Evolutionary conservation across 2,888 invertebrate genomes (phyloP).

Genomic region (Darwinula stevensoni): DNA sequence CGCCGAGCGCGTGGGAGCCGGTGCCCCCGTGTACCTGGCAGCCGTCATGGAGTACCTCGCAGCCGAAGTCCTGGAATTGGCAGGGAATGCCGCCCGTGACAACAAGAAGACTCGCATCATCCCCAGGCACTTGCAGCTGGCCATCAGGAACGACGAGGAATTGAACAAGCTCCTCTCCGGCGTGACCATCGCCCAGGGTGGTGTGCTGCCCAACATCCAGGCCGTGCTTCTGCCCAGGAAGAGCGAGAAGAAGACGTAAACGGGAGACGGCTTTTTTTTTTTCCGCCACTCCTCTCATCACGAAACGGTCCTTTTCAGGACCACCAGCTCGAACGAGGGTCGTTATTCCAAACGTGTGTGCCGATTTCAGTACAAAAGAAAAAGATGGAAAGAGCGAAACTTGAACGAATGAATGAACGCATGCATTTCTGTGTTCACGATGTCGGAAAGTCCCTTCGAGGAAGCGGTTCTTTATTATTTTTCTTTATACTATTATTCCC

Average conservation of each 20-base stretch:
- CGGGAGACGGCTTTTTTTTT: neutral
- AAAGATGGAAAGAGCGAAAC: too few relatives aligned
- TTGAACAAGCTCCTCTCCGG: conserved; percentile 19
- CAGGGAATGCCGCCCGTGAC: conserved; percentile 20
- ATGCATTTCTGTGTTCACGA: too few relatives aligned
- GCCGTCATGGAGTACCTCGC: conserved; percentile 20
- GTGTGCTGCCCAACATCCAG: conserved; percentile 22
- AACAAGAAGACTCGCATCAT: conserved; percentile 20
- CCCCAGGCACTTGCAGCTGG: conserved; percentile 18
- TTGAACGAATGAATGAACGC: too few relatives aligned
- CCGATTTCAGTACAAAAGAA: too few relatives aligned
- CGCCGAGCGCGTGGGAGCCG: conserved; percentile 12
- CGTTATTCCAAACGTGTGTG: too few relatives aligned
- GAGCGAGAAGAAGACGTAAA: conserved; percentile 9
- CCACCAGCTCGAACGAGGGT: too few relatives aligned
- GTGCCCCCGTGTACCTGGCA: conserved; percentile 16
- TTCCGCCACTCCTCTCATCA: too few relatives aligned
- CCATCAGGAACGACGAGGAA: conserved; percentile 20
- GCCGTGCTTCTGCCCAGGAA: conserved; percentile 21
- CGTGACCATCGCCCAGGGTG: conserved; percentile 24
- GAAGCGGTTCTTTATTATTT: too few relatives aligned
- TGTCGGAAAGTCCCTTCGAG: too few relatives aligned
- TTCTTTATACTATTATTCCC: too few relatives aligned
- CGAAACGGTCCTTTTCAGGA: conserved; percentile 1
- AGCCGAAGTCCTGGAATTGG: conserved; percentile 20